Evolutionary conservation across 2,797 vertebrate species (phyloP), one percentile per base, ranked within the genome.

Genomic region (Eulemur coronatus): DNA sequence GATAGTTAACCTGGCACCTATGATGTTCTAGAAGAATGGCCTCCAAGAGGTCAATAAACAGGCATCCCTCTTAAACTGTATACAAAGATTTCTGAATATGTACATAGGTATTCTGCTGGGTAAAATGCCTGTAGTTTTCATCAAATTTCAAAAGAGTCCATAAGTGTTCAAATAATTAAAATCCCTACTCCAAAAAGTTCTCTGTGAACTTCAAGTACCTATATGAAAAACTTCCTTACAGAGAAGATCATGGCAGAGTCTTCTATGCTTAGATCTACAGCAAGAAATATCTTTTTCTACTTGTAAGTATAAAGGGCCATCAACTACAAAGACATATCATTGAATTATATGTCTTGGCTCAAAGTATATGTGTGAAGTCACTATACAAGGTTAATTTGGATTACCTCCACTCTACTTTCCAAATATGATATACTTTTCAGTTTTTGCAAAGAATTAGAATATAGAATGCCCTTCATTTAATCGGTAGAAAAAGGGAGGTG

Each of bases 151-250:
- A 84, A 92, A 78, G 50, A 2, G 0, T 75, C 41, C 41, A 57
- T 81, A 76, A 78, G 15, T 41, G 50, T 13, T 78, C 73, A 82
- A 89, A 81, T 63, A 82, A 84, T 76, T 94, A 84, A 48, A 95
- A 94, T 3, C 6, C 33, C 14, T 50, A 65, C 7, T 72, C 63
- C 22, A 50, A 91, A 88, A 87, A 65, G 72, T 80, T 80, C 85
- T 65, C 46, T 11, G 30, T n/a, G 52, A 48, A 80, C 14, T 57
- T 57, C n/a, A 85, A 92, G 67, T 43, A 35, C n/a, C 65, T 75
- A 15, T 24, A 33, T 43, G 26, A 33, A 92, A 80, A 48, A 90
- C 9, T 50, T 82, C 41, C 14, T 30, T 33, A 75, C 24, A 38
- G 30, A 86, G 41, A 72, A 7, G 63, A 92, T 67, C 30, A 73